Base-by-base conservation (phyloP, 1,140 invertebrate species). In the Arion vulgaris region DNA sequence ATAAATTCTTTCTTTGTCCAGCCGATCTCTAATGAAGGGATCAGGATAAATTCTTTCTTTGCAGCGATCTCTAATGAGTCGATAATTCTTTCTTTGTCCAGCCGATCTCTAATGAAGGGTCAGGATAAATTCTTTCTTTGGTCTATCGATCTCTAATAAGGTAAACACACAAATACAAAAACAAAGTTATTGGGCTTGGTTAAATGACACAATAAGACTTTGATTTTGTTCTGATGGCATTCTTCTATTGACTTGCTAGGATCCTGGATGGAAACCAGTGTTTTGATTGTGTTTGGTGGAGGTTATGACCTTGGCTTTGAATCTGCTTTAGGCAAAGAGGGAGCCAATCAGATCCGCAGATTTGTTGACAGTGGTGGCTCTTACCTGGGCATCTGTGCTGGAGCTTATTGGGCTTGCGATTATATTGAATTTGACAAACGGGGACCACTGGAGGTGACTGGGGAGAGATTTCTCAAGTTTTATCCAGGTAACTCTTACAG, bases 381-480 rank as follows among this genome's bases (percentile, higher is more conserved):
- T 0, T 92, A 92, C 74, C 78, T 92, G 0, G 92, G 92, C 0
- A 85, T 92, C 0, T 92, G 92, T 85, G 89, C 91, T 49, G 92
- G 92, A 19, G 91, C 85, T 9, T 92, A 92, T 80, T 92, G 91
- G 80, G 92, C 84, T 26, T 91, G 89, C 86, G 87, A 88, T 45
- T 74, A 80, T 49, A 91, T 92, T 68, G 88, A 91, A 74, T 92
- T 92, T 89, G 91, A 92, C 77, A 90, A 89, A 80, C 80, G 79
- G 38, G 91, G 90, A 38, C 89, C 87, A 34, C 69, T 91, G 36
- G 88, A 92, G 77, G 90, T 92, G 0, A 86, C 85, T 83, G 91
- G 90, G 62, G 84, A 88, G 72, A 84, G 92, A 78, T 72, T 84
- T 49, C 85, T 92, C 0, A 87, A 87, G 51, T 92, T 92, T 85